Evolutionary conservation across 2,888 invertebrate genomes (phyloP).

Genomic region (Drosophila picticornis): DNA sequence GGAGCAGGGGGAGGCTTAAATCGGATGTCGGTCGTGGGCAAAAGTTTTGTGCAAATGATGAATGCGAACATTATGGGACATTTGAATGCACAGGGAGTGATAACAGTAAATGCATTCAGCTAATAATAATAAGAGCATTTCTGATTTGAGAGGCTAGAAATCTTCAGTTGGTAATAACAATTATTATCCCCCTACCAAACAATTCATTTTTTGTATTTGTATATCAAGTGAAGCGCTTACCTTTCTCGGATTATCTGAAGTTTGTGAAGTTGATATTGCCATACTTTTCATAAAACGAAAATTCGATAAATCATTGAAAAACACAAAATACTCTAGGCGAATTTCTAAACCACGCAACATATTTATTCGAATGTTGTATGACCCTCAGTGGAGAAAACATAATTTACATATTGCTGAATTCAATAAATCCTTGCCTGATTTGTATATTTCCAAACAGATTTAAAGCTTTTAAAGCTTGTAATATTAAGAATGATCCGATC

Average conservation of each 20-base stretch:
- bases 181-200: not conserved
- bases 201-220: not conserved
- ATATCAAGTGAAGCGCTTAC: not conserved
- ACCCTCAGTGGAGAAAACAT: not conserved
- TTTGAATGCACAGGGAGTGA: constrained; percentile 62
- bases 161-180: not conserved
- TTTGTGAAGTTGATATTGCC: not conserved
- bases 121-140: constrained; percentile 23
- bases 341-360: not conserved
- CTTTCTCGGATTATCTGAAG: not conserved
- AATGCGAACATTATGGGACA: constrained; percentile 69
- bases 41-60: constrained; percentile 54
- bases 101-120: constrained; percentile 8
- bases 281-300: not conserved
- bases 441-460: not conserved
- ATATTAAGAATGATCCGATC: not conserved
- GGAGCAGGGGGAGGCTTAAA: constrained; percentile 7
- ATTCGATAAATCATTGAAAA: not conserved
- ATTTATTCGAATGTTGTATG: not conserved
- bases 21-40: constrained; percentile 45
- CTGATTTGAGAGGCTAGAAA: not conserved
- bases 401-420: not conserved
- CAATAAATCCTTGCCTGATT: not conserved
- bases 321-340: not conserved
- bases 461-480: not conserved